Percentiles rank a stretch among this genome's conserved stretches.
Evolutionary conservation across 2,113 vertebrate species (phyloP).

Genomic region (Chroicocephalus ridibundus): DNA sequence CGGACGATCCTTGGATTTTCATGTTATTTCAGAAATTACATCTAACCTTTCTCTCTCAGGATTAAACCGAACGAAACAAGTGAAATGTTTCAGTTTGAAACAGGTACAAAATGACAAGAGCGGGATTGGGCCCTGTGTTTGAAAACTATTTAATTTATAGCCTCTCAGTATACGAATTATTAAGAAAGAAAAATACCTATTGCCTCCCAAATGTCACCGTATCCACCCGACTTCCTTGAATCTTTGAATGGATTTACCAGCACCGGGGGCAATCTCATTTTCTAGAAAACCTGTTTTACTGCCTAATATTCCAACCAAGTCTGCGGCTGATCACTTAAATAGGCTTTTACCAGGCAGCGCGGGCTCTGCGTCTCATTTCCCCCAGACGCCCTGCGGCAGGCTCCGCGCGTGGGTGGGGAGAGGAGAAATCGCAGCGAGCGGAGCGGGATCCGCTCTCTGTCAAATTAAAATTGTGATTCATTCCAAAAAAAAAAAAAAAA

Average conservation of each 20-base stretch:
- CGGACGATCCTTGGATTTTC: background rate
- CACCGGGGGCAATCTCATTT: conserved; percentile 66
- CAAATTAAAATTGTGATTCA: conserved; percentile 57
- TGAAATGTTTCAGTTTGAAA: background rate
- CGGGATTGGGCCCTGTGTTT: background rate
- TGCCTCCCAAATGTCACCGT: background rate
- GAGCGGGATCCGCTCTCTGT: conserved; percentile 37
- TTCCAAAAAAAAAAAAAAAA: background rate
- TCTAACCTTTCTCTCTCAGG: background rate
- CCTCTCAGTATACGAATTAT: background rate
- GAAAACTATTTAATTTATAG: conserved; percentile 20
- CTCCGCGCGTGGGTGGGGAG: conserved; percentile 27
- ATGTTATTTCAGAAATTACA: background rate
- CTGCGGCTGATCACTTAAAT: conserved; percentile 52
- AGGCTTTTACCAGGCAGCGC: conserved; percentile 29
- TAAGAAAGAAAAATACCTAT: background rate
- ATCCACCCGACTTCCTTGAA: background rate
- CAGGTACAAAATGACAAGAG: background rate
- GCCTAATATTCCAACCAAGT: conserved; percentile 61
- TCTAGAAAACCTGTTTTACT: conserved; percentile 52
- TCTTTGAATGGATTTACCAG: conserved; percentile 40
- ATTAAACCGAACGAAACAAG: background rate
- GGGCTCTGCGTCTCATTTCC: conserved; percentile 65
- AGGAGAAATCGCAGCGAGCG: background rate
- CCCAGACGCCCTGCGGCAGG: conserved; percentile 62